A percentile compares a stretch with the other conserved stretches of the same genome.
Evolutionary conservation across 2,888 invertebrate genomes (phyloP).

Genomic region (Strigamia maritima): DNA sequence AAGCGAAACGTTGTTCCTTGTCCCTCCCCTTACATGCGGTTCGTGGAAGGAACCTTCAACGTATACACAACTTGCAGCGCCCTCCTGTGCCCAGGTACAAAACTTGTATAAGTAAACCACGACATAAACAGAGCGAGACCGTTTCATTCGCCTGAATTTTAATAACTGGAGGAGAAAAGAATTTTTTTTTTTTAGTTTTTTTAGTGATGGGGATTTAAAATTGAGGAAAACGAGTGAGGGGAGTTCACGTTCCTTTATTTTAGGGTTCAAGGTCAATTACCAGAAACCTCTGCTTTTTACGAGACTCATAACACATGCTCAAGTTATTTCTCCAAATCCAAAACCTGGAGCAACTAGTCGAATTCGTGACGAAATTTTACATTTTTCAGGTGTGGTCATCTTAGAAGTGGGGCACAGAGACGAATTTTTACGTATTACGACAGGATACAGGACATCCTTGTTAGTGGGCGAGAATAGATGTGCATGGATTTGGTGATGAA

Average conservation of each 20-base stretch:
- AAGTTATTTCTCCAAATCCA: neutral
- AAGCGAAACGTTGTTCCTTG: constrained; percentile 18
- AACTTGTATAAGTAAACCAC: neutral
- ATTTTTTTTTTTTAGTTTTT: neutral
- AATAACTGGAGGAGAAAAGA: neutral
- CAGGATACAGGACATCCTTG: constrained; percentile 32
- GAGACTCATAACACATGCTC: neutral
- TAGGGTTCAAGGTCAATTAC: constrained; percentile 21
- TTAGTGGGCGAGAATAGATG: constrained; percentile 16
- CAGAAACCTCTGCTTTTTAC: neutral
- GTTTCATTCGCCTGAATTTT: neutral
- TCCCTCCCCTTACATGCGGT: constrained; percentile 16
- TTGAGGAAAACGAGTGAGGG: neutral
- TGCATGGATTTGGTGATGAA: constrained; percentile 25
- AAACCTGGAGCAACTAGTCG: neutral
- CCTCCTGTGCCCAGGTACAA: constrained; percentile 14
- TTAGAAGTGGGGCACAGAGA: neutral
- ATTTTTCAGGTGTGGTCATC: neutral
- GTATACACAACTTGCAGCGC: constrained; percentile 8
- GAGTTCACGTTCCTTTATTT: neutral
- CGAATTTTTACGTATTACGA: neutral
- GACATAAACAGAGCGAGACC: constrained; percentile 18
- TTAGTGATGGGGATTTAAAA: neutral
- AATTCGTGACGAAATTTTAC: neutral
- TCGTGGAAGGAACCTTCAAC: constrained; percentile 22